These are phyloP conservation scores for Ariopsis seemanni DNA, from an alignment of 2,113 vertebrate genomes.

Conservation along the genomic window DNA sequence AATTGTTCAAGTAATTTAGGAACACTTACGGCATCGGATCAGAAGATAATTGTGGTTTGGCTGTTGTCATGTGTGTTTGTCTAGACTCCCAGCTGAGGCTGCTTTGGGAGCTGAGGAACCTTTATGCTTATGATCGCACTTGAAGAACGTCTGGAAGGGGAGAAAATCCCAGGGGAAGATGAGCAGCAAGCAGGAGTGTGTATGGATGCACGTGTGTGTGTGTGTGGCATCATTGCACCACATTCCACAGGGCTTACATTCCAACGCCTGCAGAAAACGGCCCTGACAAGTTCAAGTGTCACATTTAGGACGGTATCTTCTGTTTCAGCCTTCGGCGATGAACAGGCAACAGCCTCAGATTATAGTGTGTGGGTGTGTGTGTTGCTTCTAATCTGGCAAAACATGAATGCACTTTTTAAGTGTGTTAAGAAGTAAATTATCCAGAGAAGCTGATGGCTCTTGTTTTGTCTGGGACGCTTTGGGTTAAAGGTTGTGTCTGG, in stretches of 20 bases:
- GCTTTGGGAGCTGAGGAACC: constrained; percentile 13
- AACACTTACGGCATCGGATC: constrained; percentile 23
- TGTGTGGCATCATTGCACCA: constrained; percentile 56
- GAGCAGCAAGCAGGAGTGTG: constrained; percentile 45
- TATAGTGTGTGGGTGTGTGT: constrained; percentile 29
- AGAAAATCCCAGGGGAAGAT: constrained; percentile 19
- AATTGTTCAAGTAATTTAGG: constrained; percentile 29
- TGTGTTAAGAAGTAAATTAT: constrained; percentile 16
- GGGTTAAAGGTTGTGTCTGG: constrained; percentile 70
- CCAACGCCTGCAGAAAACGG: constrained; percentile 54
- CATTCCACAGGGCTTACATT: constrained; percentile 70
- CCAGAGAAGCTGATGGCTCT: background rate
- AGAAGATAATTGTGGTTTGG: constrained; percentile 49
- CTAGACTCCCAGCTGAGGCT: constrained; percentile 17
- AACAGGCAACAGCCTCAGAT: constrained; percentile 59
- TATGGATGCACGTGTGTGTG: constrained; percentile 38
- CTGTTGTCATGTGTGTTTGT: constrained; percentile 42
- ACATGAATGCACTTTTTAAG: constrained; percentile 31
- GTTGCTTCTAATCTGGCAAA: constrained; percentile 4
- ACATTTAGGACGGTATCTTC: constrained; percentile 65
- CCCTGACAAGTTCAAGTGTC: constrained; percentile 73
- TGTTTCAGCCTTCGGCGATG: constrained; percentile 54
- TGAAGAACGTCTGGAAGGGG: constrained; percentile 14
- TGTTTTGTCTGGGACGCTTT: constrained; percentile 57
- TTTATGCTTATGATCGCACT: constrained; percentile 6